Conservation (phyloP, 2,888 invertebrate genomes). For the Cecidostiba fungosa region DNA sequence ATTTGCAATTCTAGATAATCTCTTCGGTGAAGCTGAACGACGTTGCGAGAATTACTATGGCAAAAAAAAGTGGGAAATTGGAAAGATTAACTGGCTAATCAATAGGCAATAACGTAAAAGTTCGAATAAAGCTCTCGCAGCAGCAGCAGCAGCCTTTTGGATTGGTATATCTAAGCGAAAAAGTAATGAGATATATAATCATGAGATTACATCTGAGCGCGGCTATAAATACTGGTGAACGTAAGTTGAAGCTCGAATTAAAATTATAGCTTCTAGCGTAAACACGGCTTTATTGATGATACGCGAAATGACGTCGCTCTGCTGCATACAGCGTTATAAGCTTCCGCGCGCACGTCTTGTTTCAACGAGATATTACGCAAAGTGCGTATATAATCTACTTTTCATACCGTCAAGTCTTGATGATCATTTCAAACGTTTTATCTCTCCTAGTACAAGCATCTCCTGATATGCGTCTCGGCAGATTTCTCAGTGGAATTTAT, state of each 20-base stretch:
- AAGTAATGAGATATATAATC: conserved; percentile 34
- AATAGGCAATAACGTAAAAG: conserved; percentile 26
- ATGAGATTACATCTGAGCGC: conserved; percentile 39
- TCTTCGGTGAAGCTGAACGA: neutral
- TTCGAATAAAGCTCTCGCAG: neutral
- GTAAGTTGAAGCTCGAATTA: conserved; percentile 49
- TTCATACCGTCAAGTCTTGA: neutral
- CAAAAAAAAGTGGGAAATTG: neutral
- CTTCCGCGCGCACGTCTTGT: neutral
- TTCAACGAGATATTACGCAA: conserved; percentile 5
- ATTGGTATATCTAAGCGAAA: neutral
- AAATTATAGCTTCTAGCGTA: conserved; percentile 48
- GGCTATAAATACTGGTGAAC: neutral
- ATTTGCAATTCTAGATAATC: neutral
- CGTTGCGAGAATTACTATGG: neutral
- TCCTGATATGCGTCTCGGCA: neutral
- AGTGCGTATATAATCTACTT: conserved; percentile 21
- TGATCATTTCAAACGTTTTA: conserved; percentile 10
- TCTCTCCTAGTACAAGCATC: neutral
- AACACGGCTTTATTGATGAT: conserved; percentile 40
- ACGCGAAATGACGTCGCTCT: neutral
- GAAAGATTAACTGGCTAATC: conserved; percentile 30
- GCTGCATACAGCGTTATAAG: neutral
- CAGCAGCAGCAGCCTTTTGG: neutral
- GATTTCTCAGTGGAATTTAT: neutral